Conservation (phyloP, 1,140 invertebrate genomes). For the Caligus rogercresseyi region DNA sequence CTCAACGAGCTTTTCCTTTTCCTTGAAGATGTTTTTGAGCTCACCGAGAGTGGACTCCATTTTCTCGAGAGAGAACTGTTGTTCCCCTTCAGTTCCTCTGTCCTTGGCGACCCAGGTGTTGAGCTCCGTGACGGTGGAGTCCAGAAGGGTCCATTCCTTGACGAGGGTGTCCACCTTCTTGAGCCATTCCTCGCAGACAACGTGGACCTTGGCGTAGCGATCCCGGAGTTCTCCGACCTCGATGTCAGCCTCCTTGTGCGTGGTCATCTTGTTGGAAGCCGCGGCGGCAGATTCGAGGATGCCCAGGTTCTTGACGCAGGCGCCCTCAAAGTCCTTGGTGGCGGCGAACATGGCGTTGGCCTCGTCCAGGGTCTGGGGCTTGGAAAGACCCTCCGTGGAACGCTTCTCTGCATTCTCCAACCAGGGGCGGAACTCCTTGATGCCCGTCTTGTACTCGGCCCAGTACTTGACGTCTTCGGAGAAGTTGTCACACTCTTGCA, state of each 20-base stretch:
- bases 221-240: conserved; percentile 10
- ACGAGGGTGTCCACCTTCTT: conserved; percentile 20
- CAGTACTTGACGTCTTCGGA: conserved; percentile 25
- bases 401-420: conserved; percentile 24
- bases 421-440: conserved; percentile 26
- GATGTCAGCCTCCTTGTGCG: conserved; percentile 18
- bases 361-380: conserved; percentile 24
- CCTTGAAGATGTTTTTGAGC: conserved; percentile 21
- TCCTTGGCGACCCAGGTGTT: conserved; percentile 20
- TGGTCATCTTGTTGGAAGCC: conserved; percentile 16
- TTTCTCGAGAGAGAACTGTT: conserved; percentile 19
- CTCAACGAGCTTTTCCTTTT: conserved; percentile 20
- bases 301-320: conserved; percentile 10
- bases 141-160: conserved; percentile 19
- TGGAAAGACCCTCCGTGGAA: conserved; percentile 22
- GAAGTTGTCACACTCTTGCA: conserved; percentile 18
- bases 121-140: conserved; percentile 17
- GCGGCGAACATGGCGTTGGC: conserved; percentile 22
- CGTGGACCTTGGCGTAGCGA: conserved; percentile 18
- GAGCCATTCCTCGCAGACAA: conserved; percentile 18
- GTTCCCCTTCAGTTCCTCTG: conserved; percentile 4
- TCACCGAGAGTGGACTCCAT: conserved; percentile 21
- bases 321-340: conserved; percentile 16
- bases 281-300: conserved; percentile 9
- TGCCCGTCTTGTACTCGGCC: conserved; percentile 25